Evolutionary conservation across 2,888 invertebrate genomes (phyloP).

Genomic region (Macroteleia sp.): DNA sequence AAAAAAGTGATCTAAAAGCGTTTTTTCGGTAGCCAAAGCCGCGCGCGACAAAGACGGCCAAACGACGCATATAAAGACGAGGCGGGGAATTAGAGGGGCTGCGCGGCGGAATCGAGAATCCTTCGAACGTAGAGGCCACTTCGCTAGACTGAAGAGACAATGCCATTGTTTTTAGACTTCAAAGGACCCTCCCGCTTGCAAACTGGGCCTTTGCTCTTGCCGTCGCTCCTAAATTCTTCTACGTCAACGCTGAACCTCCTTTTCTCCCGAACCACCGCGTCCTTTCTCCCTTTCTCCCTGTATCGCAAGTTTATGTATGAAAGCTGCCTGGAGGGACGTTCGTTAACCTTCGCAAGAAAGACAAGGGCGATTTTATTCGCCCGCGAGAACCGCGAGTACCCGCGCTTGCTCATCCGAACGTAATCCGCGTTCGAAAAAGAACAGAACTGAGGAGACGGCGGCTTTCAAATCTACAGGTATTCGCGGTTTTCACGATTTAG

Average conservation of each 20-base stretch:
- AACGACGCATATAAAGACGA: slow-evolving; percentile 59
- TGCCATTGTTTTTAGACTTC: slow-evolving; percentile 84
- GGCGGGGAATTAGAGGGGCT: slow-evolving; percentile 53
- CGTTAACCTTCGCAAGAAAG: slow-evolving; percentile 74
- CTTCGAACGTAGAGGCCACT: slow-evolving; percentile 70
- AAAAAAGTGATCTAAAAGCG: slow-evolving; percentile 74
- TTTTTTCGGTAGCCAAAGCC: slow-evolving; percentile 64
- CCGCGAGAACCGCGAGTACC: slow-evolving; percentile 50
- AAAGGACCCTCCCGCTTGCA: slow-evolving; percentile 81
- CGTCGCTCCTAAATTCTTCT: slow-evolving; percentile 84
- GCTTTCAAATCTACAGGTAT: neutral
- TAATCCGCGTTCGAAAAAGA: slow-evolving; percentile 25
- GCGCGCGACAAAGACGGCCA: slow-evolving; percentile 57
- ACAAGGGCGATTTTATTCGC: slow-evolving; percentile 43
- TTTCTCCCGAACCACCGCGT: slow-evolving; percentile 62
- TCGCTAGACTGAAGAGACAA: slow-evolving; percentile 83
- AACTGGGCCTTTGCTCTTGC: slow-evolving; percentile 82
- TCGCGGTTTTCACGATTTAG: neutral
- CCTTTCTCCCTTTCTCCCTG: slow-evolving; percentile 51
- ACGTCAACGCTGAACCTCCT: slow-evolving; percentile 80
- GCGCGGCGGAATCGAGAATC: slow-evolving; percentile 68
- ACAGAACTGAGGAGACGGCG: neutral
- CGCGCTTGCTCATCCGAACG: neutral
- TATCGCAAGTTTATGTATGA: slow-evolving; percentile 68
- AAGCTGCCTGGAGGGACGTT: slow-evolving; percentile 77